Percentiles rank a stretch among this genome's conserved stretches.
phyloP scores from a whole-genome alignment of 1,140 invertebrate genomes.

The Scaptomyza graminum region DNA sequence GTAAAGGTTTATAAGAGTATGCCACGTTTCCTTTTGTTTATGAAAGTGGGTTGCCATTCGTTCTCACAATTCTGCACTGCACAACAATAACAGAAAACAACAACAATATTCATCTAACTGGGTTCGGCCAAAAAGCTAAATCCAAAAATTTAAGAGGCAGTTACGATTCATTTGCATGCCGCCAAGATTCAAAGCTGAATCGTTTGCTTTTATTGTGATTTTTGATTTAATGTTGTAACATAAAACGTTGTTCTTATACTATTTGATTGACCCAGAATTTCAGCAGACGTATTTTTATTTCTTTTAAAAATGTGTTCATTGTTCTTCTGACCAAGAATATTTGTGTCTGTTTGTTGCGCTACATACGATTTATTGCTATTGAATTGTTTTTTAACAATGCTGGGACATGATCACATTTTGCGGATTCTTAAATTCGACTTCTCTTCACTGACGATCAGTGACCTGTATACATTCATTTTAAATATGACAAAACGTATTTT shows the following conservation, averaged over 20 bases:
- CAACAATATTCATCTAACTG: conserved; percentile 27
- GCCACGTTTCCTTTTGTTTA: conserved; percentile 44
- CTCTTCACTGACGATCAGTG: conserved; percentile 39
- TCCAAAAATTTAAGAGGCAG: conserved; percentile 59
- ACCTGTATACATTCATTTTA: conserved; percentile 39
- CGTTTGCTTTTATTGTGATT: conserved; percentile 60
- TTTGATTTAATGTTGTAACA: conserved; percentile 47
- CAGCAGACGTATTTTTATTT: conserved; percentile 8
- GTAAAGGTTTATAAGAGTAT: conserved; percentile 25
- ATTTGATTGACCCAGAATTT: conserved; percentile 57
- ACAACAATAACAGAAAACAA: conserved; percentile 26
- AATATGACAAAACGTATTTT: background rate
- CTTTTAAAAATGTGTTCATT: conserved; percentile 28
- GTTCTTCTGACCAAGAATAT: conserved; percentile 34
- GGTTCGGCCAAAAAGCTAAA: conserved; percentile 38
- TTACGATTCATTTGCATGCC: conserved; percentile 70
- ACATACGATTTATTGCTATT: conserved; percentile 63
- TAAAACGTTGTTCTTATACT: conserved; percentile 38
- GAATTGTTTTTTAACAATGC: conserved; percentile 42
- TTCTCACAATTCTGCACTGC: conserved; percentile 60
- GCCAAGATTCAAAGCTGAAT: conserved; percentile 35
- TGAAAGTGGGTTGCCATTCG: conserved; percentile 49
- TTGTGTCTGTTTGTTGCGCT: conserved; percentile 26
- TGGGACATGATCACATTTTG: conserved; percentile 56
- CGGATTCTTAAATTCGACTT: conserved; percentile 23